Conservation (phyloP, 2,113 vertebrate species). For the Turdus rufiventris region DNA sequence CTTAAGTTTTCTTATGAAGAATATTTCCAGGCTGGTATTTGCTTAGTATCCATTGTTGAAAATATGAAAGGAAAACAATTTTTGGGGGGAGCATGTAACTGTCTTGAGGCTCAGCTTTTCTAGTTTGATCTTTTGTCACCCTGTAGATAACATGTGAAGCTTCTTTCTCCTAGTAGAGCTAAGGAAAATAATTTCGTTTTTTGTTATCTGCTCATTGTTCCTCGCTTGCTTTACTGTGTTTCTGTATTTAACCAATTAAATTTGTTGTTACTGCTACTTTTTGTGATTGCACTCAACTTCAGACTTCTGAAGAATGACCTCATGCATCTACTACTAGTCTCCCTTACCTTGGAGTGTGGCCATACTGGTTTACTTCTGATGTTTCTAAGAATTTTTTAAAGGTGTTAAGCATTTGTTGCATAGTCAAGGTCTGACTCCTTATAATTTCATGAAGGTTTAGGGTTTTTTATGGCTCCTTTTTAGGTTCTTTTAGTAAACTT, state of each 20-base stretch:
- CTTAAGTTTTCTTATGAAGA: neutral
- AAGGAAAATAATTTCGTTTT: neutral
- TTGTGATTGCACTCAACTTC: neutral
- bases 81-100: accelerated
- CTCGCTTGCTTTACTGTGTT: neutral
- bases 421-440: neutral
- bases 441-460: neutral
- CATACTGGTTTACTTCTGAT: neutral
- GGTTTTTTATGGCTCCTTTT: neutral
- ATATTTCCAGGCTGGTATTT: neutral
- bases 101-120: neutral
- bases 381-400: neutral
- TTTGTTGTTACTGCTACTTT: neutral
- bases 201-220: neutral
- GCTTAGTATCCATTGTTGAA: neutral
- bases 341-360: neutral
- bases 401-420: neutral
- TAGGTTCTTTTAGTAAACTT: neutral
- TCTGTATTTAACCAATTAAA: neutral
- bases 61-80: neutral
- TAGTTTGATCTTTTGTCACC: neutral
- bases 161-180: neutral
- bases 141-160: neutral
- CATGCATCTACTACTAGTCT: neutral
- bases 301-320: neutral